Conservation (phyloP, 2,888 invertebrate species). For the Esperia sulphurella region DNA sequence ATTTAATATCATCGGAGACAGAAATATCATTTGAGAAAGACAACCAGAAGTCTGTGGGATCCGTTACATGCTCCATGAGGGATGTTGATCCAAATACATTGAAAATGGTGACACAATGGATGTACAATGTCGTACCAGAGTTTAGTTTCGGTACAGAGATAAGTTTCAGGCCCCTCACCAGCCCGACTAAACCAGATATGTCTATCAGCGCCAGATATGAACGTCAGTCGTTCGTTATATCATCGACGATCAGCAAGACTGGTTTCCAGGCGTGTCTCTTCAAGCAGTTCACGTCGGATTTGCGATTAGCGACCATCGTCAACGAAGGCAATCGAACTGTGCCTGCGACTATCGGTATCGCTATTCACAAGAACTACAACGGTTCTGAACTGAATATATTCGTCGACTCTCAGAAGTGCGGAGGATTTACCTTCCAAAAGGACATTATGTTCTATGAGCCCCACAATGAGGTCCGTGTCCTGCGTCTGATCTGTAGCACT, state of each 20-base stretch:
- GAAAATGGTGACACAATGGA: slow-evolving; percentile 58
- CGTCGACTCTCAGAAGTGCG: slow-evolving; percentile 63
- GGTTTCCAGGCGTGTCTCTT: slow-evolving; percentile 62
- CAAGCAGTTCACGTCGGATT: slow-evolving; percentile 55
- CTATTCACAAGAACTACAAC: slow-evolving; percentile 55
- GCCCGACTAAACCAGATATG: slow-evolving; percentile 44
- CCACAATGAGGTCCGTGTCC: slow-evolving; percentile 49
- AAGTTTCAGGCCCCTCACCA: slow-evolving; percentile 45
- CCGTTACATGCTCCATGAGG: slow-evolving; percentile 47
- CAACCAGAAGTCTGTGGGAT: slow-evolving; percentile 43
- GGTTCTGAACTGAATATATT: slow-evolving; percentile 65
- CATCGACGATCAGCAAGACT: slow-evolving; percentile 52
- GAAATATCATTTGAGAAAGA: slow-evolving; percentile 59
- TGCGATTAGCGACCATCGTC: slow-evolving; percentile 57
- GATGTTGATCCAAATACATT: slow-evolving; percentile 62
- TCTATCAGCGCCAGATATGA: slow-evolving; percentile 61
- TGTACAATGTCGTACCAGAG: slow-evolving; percentile 53
- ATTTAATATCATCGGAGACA: slow-evolving; percentile 63
- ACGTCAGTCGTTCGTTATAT: slow-evolving; percentile 41
- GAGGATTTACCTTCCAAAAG: slow-evolving; percentile 64
- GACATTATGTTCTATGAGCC: slow-evolving; percentile 58
- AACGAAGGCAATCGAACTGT: slow-evolving; percentile 45
- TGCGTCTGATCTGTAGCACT: slow-evolving; percentile 56
- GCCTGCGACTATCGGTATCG: slow-evolving; percentile 50
- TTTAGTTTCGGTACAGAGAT: slow-evolving; percentile 57